Conservation (phyloP, 1,140 invertebrate genomes). For the Drosophila kanapiae region DNA sequence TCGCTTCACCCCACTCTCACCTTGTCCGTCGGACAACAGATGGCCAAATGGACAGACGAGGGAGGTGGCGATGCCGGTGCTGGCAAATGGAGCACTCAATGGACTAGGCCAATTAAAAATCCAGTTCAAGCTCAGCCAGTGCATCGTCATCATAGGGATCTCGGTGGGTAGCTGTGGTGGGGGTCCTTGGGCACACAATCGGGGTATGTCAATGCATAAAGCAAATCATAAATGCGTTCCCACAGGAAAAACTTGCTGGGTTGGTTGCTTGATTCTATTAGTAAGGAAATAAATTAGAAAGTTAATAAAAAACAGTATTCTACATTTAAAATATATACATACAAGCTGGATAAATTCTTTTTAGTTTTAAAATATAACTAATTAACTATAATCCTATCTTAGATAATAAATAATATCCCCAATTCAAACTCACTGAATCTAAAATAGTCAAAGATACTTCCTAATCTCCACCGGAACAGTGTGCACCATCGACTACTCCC, state of each 20-base stretch:
- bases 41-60: not conserved
- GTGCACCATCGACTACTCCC: not conserved
- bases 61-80: not conserved
- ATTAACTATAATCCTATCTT: not conserved
- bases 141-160: slow-evolving; percentile 4
- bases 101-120: slow-evolving; percentile 64
- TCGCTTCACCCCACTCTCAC: slow-evolving; percentile 3
- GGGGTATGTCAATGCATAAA: slow-evolving; percentile 33
- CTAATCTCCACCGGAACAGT: not conserved
- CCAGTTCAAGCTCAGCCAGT: slow-evolving; percentile 51
- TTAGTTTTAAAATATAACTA: not conserved
- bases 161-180: too few relatives aligned
- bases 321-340: too few relatives aligned
- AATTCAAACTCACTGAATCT: too few relatives aligned
- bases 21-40: slow-evolving; percentile 4
- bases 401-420: not conserved
- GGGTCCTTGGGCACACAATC: slow-evolving; percentile 19
- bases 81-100: slow-evolving; percentile 49
- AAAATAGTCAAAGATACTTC: not conserved
- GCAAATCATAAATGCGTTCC: slow-evolving; percentile 37
- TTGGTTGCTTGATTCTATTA: not conserved
- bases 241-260: not conserved
- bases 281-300: not conserved
- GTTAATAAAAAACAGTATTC: not conserved
- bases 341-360: too few relatives aligned